These are phyloP conservation scores for Botia almorhae DNA, from an alignment of 2,797 vertebrate species.

Conservation along the genomic window DNA sequence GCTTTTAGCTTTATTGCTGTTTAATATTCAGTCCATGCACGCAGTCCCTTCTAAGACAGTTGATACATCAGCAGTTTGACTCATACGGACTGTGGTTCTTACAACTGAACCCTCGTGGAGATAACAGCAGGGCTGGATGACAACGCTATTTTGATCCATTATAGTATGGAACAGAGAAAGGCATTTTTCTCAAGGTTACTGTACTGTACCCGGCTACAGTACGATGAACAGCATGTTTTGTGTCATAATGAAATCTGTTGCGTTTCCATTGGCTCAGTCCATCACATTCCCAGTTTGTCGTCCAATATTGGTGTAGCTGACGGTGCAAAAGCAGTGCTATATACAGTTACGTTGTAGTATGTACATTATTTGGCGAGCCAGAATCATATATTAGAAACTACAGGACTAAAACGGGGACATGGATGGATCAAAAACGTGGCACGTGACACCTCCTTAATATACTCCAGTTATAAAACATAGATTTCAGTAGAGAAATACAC, in stretches of 20 bases:
- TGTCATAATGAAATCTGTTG: not conserved
- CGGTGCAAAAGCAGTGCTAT: not conserved
- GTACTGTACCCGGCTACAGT: not conserved
- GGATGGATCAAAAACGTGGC: too few species aligned
- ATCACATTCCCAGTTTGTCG: not conserved
- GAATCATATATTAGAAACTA: not conserved
- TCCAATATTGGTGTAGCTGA: not conserved
- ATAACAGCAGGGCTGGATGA: slow-evolving; percentile 14
- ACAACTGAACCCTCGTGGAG: slow-evolving; percentile 46
- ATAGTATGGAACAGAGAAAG: not conserved
- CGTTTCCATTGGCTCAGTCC: not conserved
- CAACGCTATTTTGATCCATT: slow-evolving; percentile 26
- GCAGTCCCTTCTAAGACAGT: slow-evolving; percentile 49
- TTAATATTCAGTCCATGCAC: slow-evolving; percentile 63
- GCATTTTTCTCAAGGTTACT: slow-evolving; percentile 24
- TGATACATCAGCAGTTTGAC: slow-evolving; percentile 71
- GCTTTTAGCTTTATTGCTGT: slow-evolving; percentile 58
- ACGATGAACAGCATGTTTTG: not conserved
- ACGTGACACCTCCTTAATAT: not conserved
- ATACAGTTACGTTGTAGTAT: not conserved
- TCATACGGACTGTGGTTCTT: slow-evolving; percentile 24
- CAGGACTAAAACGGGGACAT: too few species aligned
- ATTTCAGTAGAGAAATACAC: not conserved
- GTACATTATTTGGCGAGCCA: too few species aligned
- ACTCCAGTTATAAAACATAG: not conserved